phyloP scores from a whole-genome alignment of 2,888 invertebrate species.

The Heteromyza rotundicornis region DNA sequence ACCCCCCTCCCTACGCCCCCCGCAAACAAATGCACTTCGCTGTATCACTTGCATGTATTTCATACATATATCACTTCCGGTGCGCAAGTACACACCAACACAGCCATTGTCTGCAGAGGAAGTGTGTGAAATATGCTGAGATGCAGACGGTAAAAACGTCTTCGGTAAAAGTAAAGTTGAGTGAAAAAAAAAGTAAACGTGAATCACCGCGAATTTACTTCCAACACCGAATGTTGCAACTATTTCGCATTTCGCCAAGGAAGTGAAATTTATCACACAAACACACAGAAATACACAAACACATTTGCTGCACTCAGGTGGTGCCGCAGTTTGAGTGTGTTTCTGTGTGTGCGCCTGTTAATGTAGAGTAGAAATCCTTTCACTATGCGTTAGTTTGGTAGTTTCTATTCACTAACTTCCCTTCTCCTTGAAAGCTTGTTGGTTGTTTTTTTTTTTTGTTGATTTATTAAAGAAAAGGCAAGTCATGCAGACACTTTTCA shows the following conservation, averaged over 20 bases:
- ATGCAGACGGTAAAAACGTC: conserved; percentile 18
- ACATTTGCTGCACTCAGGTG: not conserved
- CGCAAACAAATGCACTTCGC: not conserved
- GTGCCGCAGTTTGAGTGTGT: not conserved
- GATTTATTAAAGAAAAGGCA: not conserved
- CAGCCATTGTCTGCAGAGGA: not conserved
- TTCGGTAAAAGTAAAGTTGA: conserved; percentile 3
- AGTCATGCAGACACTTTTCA: not conserved
- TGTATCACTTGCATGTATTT: not conserved
- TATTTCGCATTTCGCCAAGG: conserved; percentile 2
- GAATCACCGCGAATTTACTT: conserved; percentile 9
- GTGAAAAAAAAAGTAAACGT: not conserved
- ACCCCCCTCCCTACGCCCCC: not conserved
- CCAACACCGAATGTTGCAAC: not conserved
- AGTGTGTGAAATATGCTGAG: not conserved
- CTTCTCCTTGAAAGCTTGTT: too few relatives aligned
- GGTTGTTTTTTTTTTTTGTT: not conserved
- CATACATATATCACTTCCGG: not conserved
- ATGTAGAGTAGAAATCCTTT: too few relatives aligned
- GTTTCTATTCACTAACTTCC: too few relatives aligned
- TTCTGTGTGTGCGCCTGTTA: not conserved
- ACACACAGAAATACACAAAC: conserved; percentile 1
- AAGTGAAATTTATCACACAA: conserved; percentile 8
- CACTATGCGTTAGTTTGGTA: not conserved
- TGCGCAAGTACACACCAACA: not conserved